Percentiles rank a stretch among this genome's conserved stretches.
Conservation (phyloP, 64 coral and sea anemone genomes). For the Hydrozoanthus tunicans region DNA sequence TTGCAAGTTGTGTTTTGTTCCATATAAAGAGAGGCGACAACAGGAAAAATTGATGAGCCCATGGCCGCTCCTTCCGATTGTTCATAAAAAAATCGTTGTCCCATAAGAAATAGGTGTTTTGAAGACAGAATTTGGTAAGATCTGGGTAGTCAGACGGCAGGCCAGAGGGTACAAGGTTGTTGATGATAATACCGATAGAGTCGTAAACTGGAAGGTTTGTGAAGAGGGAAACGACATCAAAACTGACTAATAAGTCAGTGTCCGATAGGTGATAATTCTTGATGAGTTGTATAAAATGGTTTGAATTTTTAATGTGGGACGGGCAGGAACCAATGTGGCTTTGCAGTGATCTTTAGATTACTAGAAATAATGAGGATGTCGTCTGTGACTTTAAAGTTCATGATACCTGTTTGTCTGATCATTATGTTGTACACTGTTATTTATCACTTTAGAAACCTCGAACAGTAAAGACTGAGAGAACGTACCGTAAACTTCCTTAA, state of each 20-base stretch:
- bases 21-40: neutral
- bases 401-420: too few species aligned
- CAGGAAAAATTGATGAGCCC: neutral
- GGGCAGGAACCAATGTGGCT: constrained; percentile 3
- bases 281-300: constrained; percentile 17
- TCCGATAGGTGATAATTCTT: constrained; percentile 6
- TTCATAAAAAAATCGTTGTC: neutral
- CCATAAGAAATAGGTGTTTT: constrained; percentile 8
- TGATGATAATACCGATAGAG: neutral
- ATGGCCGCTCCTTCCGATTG: neutral
- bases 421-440: too few species aligned
- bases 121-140: neutral
- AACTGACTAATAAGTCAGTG: neutral
- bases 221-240: neutral
- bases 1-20: neutral
- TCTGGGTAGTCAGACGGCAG: constrained; percentile 24
- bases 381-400: too few species aligned
- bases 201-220: constrained; percentile 32
- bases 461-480: too few species aligned
- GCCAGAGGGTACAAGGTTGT: constrained; percentile 1
- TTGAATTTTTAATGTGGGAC: constrained; percentile 3
- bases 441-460: too few species aligned
- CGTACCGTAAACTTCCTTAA: too few species aligned
- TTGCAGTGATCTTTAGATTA: too few species aligned
- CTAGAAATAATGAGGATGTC: too few species aligned